Base-by-base conservation (phyloP, 2,113 vertebrate genomes). In the Elephantulus edwardii region DNA sequence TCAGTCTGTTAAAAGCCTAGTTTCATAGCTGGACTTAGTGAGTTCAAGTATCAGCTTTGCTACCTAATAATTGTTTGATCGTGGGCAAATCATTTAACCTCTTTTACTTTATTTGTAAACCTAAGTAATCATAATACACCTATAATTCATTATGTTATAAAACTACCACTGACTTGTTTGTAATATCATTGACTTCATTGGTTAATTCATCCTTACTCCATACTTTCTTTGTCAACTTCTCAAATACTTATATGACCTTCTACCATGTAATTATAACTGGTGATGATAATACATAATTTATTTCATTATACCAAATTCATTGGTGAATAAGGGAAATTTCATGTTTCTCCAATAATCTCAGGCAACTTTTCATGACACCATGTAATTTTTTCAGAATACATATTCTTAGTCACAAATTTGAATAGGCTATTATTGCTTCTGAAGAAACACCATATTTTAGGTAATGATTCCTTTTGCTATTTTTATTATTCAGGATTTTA, bases 341-440 rank as follows among this genome's bases (percentile, higher is more conserved):
- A 89, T 75, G 28, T 58, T 81, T 91, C 42, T 79, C 40, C 90
- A 87, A 80, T 80, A 83, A n/a, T 28, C 10, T 91, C 33, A 86
- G 70, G 82, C 20, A 89, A 75, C 62, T 87, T 90, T 90, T 89
- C 7, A 46, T 42, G 71, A 76, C 13, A 58, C 52, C 42, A 35
- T 66, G 28, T 11, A 77, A 17, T 70, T 68, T 83, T n/a, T 54
- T 30, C 9, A 72, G 74, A 87, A 81, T 35, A 74, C 35, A 66
- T 3, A 54, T n/a, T 64, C 38, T 20, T 80, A 77, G 2, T 33
- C 50, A 77, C 24, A 86, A 44, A 72, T 26, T 40, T 77, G 58
- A 86, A 88, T 46, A 46, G 52, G 40, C 35, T 33, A 9, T 35
- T 60, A 66, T 14, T 42, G 19, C 33, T 74, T 22, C 72, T 88